Evolutionary conservation across 2,888 invertebrate genomes (phyloP).

Genomic region (Drosophila neotestacea): DNA sequence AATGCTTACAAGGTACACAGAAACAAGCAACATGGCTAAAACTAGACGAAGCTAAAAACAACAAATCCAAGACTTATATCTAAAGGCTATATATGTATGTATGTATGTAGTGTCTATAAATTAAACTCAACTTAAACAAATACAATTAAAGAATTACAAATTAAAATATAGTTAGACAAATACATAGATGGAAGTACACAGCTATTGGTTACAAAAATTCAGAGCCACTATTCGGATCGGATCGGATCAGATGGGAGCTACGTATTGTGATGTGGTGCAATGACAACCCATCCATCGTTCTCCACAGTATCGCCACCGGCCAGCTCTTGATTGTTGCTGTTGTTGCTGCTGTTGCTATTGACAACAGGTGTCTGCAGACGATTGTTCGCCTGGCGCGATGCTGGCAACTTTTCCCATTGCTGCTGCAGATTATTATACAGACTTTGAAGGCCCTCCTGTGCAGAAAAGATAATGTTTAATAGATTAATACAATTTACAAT

Average conservation of each 20-base stretch:
- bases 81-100: conserved; percentile 1
- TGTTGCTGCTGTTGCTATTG: conserved; percentile 14
- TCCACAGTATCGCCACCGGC: conserved; percentile 56
- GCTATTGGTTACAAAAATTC: conserved; percentile 43
- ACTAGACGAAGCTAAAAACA: conserved; percentile 14
- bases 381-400: conserved; percentile 52
- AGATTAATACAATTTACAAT: not conserved
- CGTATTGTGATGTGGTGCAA: conserved; percentile 80
- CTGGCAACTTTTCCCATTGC: conserved; percentile 79
- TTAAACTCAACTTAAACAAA: conserved; percentile 22
- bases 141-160: conserved; percentile 12
- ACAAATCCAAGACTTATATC: conserved; percentile 2
- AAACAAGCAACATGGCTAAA: conserved; percentile 57
- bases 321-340: conserved; percentile 27
- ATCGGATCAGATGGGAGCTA: conserved; percentile 57
- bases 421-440: conserved; percentile 83
- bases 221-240: conserved; percentile 4
- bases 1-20: conserved; percentile 36
- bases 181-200: conserved; percentile 46
- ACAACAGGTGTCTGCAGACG: conserved; percentile 30
- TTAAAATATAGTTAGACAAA: conserved; percentile 17
- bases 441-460: conserved; percentile 81
- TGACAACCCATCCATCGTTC: conserved; percentile 84
- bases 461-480: not conserved
- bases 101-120: conserved; percentile 11